These are phyloP conservation scores for Hafferia zeledoni DNA, from an alignment of 2,797 vertebrate genomes.

Conservation along the genomic window DNA sequence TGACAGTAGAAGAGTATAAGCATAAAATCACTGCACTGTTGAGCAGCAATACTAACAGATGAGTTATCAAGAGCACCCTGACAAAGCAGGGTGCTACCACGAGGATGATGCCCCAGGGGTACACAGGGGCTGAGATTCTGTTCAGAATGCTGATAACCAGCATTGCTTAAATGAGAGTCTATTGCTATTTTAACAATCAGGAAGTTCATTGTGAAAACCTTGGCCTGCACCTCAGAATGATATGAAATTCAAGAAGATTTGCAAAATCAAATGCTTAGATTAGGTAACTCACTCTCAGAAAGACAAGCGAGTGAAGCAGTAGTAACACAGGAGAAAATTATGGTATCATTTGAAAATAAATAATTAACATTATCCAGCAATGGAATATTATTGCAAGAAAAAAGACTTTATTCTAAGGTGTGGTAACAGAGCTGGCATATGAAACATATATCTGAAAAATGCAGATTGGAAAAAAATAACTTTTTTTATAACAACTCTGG, in stretches of 20 bases:
- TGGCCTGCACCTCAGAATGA: not conserved
- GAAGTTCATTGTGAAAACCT: not conserved
- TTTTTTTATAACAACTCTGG: not conserved
- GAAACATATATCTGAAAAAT: not conserved
- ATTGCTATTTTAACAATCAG: not conserved
- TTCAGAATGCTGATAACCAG: not conserved
- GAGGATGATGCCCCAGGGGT: not conserved
- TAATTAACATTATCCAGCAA: not conserved
- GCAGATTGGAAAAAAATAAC: not conserved
- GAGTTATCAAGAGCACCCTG: not conserved
- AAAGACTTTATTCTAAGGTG: not conserved
- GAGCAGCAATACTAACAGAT: not conserved
- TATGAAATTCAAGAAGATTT: not conserved
- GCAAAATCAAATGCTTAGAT: not conserved
- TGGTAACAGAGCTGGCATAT: not conserved
- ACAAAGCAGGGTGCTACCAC: not conserved
- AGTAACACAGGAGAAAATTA: not conserved
- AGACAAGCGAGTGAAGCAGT: not conserved
- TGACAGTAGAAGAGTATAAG: not conserved
- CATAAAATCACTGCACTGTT: not conserved
- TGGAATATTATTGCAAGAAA: not conserved
- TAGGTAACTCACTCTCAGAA: not conserved
- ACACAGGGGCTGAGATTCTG: not conserved
- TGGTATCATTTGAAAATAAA: not conserved
- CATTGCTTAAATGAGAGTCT: not conserved